These are phyloP conservation scores for Bombyx mandarina DNA, from an alignment of 1,140 invertebrate species.

Conservation along the genomic window DNA sequence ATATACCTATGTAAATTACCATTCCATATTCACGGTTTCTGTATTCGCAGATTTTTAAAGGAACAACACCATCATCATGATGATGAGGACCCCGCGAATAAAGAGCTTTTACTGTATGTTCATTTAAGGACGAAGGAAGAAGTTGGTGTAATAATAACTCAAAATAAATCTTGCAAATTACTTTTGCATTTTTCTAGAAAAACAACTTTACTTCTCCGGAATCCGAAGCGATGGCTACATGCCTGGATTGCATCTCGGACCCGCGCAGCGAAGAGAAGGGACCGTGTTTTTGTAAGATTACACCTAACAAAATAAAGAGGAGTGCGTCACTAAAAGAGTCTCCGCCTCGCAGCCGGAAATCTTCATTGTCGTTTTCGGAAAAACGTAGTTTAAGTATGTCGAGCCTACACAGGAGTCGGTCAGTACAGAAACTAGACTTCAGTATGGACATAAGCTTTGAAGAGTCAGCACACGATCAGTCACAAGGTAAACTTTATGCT, in stretches of 20 bases:
- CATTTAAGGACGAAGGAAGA: too few species aligned
- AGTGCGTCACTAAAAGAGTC: conserved; percentile 54
- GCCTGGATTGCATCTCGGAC: conserved; percentile 41
- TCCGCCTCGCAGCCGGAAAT: conserved; percentile 29
- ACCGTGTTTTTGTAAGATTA: conserved; percentile 39
- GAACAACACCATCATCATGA: too few species aligned
- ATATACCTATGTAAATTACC: too few species aligned
- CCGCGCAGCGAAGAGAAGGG: conserved; percentile 27
- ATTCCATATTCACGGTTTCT: too few species aligned
- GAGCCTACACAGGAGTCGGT: conserved; percentile 49
- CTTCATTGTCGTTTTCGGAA: conserved; percentile 32
- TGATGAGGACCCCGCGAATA: too few species aligned
- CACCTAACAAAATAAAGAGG: conserved; percentile 42
- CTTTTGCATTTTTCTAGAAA: conserved; percentile 37
- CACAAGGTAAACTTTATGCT: conserved; percentile 32
- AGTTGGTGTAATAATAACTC: too few species aligned
- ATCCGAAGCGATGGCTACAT: conserved; percentile 50
- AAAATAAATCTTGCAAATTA: not conserved
- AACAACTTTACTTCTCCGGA: conserved; percentile 58
- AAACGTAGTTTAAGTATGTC: conserved; percentile 56
- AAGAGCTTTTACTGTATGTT: too few species aligned
- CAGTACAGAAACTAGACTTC: conserved; percentile 61
- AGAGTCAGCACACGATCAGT: conserved; percentile 44
- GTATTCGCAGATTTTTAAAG: too few species aligned
- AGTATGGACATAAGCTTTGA: conserved; percentile 68